phyloP scores from a whole-genome alignment of 2,113 vertebrate species.

The Steatornis caripensis region DNA sequence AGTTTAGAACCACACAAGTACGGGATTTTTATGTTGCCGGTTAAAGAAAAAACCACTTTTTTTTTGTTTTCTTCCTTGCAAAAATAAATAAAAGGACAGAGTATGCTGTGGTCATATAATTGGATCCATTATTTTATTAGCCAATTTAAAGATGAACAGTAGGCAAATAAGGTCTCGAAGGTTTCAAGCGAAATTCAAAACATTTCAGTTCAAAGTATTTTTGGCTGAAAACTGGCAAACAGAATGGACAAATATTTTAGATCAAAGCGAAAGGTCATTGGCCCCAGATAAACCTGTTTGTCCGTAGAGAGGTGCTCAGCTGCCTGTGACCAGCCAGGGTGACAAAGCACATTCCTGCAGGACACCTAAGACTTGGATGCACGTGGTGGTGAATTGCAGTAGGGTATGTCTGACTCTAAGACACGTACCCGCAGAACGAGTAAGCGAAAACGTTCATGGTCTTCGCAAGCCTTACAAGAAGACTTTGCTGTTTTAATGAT shows the following conservation, averaged over 20 bases:
- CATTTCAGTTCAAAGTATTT: neutral
- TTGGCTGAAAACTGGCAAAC: neutral
- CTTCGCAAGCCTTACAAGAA: neutral
- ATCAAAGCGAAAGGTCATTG: neutral
- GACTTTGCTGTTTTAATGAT: neutral
- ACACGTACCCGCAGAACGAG: neutral
- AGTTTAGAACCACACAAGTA: neutral
- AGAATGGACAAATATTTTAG: neutral
- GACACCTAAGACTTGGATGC: neutral
- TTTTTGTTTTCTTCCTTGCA: neutral
- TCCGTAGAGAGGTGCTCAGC: neutral
- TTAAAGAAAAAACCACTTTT: neutral
- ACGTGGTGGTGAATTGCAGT: neutral
- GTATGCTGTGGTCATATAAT: neutral
- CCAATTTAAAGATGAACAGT: neutral
- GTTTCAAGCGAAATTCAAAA: neutral
- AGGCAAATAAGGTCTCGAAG: neutral
- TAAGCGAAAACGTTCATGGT: neutral
- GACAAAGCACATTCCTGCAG: slow-evolving; percentile 19
- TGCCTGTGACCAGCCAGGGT: neutral
- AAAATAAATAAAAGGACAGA: neutral
- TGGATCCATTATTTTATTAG: neutral
- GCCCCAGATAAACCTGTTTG: neutral
- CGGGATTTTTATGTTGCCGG: neutral
- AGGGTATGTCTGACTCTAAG: neutral